Evolutionary conservation across 2,797 vertebrate genomes (phyloP), one percentile per base, ranked within the genome.

Genomic region (Sebastes vulpes): DNA sequence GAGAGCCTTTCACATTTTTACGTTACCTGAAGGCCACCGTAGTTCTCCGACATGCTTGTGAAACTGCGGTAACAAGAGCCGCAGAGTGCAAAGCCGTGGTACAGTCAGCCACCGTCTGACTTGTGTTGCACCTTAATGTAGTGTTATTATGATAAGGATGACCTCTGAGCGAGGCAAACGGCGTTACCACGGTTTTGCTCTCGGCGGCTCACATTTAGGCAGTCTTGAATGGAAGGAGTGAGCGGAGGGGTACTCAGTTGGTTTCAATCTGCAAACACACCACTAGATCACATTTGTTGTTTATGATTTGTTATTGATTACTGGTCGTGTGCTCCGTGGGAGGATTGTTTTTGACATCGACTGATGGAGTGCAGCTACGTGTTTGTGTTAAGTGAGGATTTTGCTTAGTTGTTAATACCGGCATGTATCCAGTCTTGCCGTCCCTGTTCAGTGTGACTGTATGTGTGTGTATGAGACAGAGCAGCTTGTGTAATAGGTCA

Each of bases 401-500:
- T 46, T 48, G 1, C 32, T 57, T 14, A 1, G 6, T 35, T 23
- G 28, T 52, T 31, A 46, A 21, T 18, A n/a, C 2, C 4, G 3
- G 21, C 10, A 0, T 20, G 8, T 20, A 1, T 35, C 0, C 2
- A 69, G 21, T 5, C 21, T 11, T 26, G 12, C 23, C 5, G 3
- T 32, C n/a, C 8, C 26, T 25, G 7, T 23, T 23, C 26, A 53
- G 38, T 58, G n/a, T 57, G 75, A 6, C 9, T 67, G 21, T n/a
- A 6, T 56, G 21, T 5, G 53, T 5, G 7, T 28, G 21, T 3
- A 4, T 3, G 50, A 63, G 9, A 38, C 3, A 0, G 50, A 28
- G 54, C 48, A 54, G 29, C 63, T 56, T 54, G n/a, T 65, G 25
- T 18, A 16, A 85, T 87, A 87, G 73, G 80, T 89, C 71, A 72